phyloP scores from a whole-genome alignment of 2,888 invertebrate genomes.

The Aleiodes alternator region DNA sequence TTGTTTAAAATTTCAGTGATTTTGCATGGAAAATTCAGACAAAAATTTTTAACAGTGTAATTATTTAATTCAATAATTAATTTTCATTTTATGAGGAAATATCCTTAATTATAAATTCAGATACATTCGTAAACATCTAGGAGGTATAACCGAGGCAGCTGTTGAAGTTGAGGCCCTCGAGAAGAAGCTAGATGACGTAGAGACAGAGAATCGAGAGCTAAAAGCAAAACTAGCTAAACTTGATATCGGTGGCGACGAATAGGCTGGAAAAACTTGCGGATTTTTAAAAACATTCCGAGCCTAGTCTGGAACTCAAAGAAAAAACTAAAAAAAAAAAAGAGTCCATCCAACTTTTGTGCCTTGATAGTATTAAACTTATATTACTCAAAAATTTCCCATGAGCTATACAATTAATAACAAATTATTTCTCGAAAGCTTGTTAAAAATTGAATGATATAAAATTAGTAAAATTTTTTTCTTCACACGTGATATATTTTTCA shows the following conservation, averaged over 20 bases:
- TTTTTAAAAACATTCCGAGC: conserved; percentile 44
- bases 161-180: conserved; percentile 76
- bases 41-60: too few species aligned
- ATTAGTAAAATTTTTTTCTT: conserved; percentile 6
- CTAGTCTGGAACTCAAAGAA: conserved; percentile 29
- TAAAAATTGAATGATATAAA: not conserved
- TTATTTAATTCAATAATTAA: too few species aligned
- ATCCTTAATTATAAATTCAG: conserved; percentile 66
- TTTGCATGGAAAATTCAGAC: too few species aligned
- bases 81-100: not conserved
- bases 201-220: conserved; percentile 79
- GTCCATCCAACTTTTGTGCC: conserved; percentile 57
- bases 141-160: conserved; percentile 74
- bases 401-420: not conserved
- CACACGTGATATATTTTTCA: conserved; percentile 4
- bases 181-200: conserved; percentile 79
- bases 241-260: conserved; percentile 59
- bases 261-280: conserved; percentile 50
- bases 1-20: too few species aligned
- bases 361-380: conserved; percentile 53
- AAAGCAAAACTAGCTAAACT: conserved; percentile 79
- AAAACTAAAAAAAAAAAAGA: conserved; percentile 14
- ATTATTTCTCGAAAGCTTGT: not conserved
- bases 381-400: conserved; percentile 24
- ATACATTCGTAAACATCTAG: conserved; percentile 77